Evolutionary conservation across 2,113 vertebrate species (phyloP).

Genomic region (Chionis minor): DNA sequence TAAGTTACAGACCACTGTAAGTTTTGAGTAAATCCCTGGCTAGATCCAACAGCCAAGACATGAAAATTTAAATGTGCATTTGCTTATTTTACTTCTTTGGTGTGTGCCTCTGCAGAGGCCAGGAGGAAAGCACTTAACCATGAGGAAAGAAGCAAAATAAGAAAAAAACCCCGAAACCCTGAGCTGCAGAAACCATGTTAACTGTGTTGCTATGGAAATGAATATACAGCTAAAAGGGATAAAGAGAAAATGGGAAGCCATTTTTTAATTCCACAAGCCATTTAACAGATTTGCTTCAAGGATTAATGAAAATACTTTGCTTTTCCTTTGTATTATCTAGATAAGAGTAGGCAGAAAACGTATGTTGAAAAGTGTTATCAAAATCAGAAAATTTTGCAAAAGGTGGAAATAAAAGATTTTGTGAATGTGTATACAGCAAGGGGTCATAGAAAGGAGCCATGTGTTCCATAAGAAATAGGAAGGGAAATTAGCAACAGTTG

Average conservation of each 20-base stretch:
- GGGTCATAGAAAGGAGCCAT: neutral
- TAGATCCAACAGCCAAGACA: neutral
- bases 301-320: neutral
- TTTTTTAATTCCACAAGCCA: neutral
- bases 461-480: neutral
- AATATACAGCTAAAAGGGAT: neutral
- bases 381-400: neutral
- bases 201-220: neutral
- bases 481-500: neutral
- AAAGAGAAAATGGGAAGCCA: neutral
- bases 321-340: neutral
- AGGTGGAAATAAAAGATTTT: neutral
- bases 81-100: neutral
- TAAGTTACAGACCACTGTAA: neutral
- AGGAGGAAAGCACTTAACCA: neutral
- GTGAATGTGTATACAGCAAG: neutral
- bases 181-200: neutral
- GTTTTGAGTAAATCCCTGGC: neutral
- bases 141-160: neutral
- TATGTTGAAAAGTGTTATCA: neutral
- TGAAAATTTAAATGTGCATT: neutral
- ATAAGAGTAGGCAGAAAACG: neutral
- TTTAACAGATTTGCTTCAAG: neutral
- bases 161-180: neutral
- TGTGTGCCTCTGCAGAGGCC: neutral